Evolutionary conservation across 2,113 vertebrate genomes (phyloP), one percentile per base, ranked within the genome.

Genomic region (Malurus elegans): DNA sequence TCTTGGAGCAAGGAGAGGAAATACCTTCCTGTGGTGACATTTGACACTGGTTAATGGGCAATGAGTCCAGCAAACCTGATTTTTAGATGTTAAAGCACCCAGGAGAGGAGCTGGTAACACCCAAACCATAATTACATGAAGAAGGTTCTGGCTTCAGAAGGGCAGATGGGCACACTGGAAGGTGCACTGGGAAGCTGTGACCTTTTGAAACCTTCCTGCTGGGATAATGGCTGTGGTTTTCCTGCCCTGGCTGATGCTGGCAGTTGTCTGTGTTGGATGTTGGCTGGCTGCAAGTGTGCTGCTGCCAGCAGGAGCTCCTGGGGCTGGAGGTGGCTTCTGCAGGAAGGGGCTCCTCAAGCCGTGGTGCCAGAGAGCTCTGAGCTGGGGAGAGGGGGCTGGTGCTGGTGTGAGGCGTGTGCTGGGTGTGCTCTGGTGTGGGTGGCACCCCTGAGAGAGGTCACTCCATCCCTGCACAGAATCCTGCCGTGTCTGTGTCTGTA

Each of bases 231-330:
- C 24, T 38, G 0, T 67, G 60, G 6, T 66, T 92, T 75, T 79
- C 54, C 72, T 67, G 62, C 44, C 2, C 38, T 1, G 24, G 17
- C 57, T 50, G 42, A 20, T 74, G 51, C 61, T 64, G 60, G 34
- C 32, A 36, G 28, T 38, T 47, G 58, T 16, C 40, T 0, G 0
- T 50, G 50, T 4, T 56, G 64, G 64, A 13, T 73, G n/a, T 14
- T 64, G 47, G 34, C 19, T 0, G 3, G 28, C 64, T 71, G 48
- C 0, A 1, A 14, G 14, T 8, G 2, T 38, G 42, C 36, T 64
- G 69, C 29, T 48, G 76, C 47, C 79, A 44, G 28, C 56, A 54
- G 60, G 29, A 66, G 51, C 70, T 88, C 34, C 84, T 79, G 62
- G 34, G 42, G 28, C 50, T 79, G 72, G 25, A 80, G 62, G 29